Base-by-base conservation (phyloP, 2,888 invertebrate species). In the Dermolepida albohirtum region DNA sequence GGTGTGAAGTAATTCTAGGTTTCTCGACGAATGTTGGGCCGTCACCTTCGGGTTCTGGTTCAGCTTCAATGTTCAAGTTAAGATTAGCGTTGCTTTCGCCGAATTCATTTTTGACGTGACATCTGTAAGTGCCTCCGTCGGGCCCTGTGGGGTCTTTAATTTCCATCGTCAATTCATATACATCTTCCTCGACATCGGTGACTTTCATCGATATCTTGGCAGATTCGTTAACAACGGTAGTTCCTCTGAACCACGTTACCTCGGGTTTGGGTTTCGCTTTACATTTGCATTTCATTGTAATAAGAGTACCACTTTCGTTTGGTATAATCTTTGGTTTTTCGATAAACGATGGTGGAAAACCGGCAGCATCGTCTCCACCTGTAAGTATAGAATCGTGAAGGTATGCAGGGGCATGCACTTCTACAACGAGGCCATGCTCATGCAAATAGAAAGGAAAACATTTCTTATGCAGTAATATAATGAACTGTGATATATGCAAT, bases 301-400 rank as follows among this genome's bases (percentile, higher is more conserved):
- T 97, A 78, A 97, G 89, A 76, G 97, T 97, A 78, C 97, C 98
- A 81, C 93, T 95, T 84, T 96, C 96, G 86, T 97, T 97, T 82
- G 98, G 98, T 87, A 98, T 96, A 85, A 99, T 99, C 85, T 95
- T 92, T 74, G 99, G 99, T 88, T 98, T 98, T 86, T 97, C 97
- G 81, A 97, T 91, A 86, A 99, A 98, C 71, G 96, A 95, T 74
- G 98, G 98, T 77, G 97, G 95, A 86, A 94, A 95, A 82, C 96
- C 96, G 81, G 92, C 92, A 77, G 93, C 94, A 85, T 94, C 94
- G 85, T 94, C 94, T 84, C 94, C 93, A 89, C 94, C 95, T 95
- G 87, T 81, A 85, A 83, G 17, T 16, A 49, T 44, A 63, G 43
- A 62, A 40, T 54, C 41, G 54, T 52, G 55, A 54, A 22, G 50